These are phyloP conservation scores for Zoanthus sociatus DNA, from an alignment of 92 coral and sea anemone species.

Conservation along the genomic window DNA sequence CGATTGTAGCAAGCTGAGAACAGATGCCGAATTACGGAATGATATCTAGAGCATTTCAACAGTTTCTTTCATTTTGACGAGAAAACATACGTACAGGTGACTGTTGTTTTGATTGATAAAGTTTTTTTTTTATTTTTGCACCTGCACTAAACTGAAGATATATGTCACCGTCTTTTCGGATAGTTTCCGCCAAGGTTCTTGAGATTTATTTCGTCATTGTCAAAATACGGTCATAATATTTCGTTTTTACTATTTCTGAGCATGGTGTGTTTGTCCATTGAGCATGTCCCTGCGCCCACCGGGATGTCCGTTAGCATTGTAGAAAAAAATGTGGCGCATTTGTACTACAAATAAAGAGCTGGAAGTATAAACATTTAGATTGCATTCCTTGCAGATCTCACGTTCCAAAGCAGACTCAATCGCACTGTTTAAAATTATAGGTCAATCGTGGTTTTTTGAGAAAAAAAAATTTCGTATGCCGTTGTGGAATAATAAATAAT, in stretches of 20 bases:
- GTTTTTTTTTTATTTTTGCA: neutral
- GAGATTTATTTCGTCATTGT: neutral
- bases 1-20: neutral
- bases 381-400: no score
- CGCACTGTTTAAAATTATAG: no score
- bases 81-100: neutral
- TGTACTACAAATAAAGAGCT: neutral
- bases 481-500: no score
- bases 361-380: no score
- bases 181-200: neutral
- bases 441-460: no score
- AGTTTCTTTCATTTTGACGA: neutral
- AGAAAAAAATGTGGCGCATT: neutral
- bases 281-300: neutral
- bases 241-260: neutral
- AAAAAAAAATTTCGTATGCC: no score
- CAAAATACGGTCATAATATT: neutral
- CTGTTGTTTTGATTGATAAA: neutral
- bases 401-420: no score
- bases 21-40: conserved; percentile 13
- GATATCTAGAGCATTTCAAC: no score
- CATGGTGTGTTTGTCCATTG: neutral
- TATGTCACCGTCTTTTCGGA: neutral
- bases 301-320: neutral
- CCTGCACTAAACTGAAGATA: neutral